Base-by-base conservation (phyloP, 1,140 invertebrate genomes). In the Drosophila yakuba region DNA sequence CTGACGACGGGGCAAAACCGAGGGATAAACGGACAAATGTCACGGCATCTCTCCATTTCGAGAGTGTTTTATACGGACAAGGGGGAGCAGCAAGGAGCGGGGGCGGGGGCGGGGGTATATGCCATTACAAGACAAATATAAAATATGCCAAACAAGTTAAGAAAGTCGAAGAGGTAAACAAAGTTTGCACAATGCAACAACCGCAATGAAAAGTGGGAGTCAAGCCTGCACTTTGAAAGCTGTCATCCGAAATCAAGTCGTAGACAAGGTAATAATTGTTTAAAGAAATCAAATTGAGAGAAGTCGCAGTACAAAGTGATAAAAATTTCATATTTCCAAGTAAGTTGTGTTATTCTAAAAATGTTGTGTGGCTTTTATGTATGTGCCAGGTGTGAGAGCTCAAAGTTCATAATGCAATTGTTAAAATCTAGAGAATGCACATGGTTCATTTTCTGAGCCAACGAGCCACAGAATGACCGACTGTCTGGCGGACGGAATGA, bases 1-100 rank as follows among this genome's bases (percentile, higher is more conserved):
- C 62, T 66, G 63, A 61, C 78, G 48, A 50, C 78, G 48, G 45
- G 55, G 3, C 52, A 48, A 71, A 14, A 11, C 54, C 59, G 23
- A 58, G 72, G 28, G 38, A 58, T 56, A 75, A 75, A 75, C 73
- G 60, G 73, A 64, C 73, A 75, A 67, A 75, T 75, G 73, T 75
- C 73, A 75, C 73, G 73, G 45, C 72, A 75, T 75, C 47, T 66
- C 54, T 25, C 36, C 60, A 58, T 75, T 57, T 75, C 38, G 28
- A 75, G 72, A 66, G 61, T 51, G 35, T 64, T 74, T 74, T 63
- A 38, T 43, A 36, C 28, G 15, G 10, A 17, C 32, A 10, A 3
- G 32, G 12, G 10, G 3, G 28, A 4, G 17, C 17, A 17, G 17
- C 17, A 12, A 6, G 36, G 1, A 11, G 12, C 3, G 10, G 8